Conservation (phyloP, 2,797 vertebrate species). For the Dendrocincla tyrannina region DNA sequence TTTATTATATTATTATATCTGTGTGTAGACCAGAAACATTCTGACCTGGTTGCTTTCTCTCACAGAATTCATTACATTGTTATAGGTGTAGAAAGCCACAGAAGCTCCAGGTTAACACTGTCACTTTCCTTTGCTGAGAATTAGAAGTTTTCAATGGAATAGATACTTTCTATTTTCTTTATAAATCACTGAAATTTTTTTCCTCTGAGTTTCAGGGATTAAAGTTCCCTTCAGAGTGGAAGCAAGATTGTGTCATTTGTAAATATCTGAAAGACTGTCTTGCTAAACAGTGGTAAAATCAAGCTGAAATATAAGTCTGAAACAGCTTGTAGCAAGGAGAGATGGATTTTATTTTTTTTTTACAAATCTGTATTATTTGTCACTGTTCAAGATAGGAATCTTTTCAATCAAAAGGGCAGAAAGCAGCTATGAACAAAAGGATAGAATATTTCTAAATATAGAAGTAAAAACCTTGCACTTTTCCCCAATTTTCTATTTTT, state of each 20-base stretch:
- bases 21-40: not conserved
- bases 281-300: not conserved
- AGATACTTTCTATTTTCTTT: not conserved
- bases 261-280: not conserved
- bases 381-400: not conserved
- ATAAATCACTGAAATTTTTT: not conserved
- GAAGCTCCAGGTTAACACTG: not conserved
- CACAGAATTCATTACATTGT: not conserved
- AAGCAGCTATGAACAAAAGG: not conserved
- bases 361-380: not conserved
- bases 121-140: not conserved
- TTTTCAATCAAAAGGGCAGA: not conserved
- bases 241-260: not conserved
- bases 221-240: not conserved
- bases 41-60: not conserved
- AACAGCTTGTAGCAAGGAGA: not conserved
- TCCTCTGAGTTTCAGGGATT: not conserved
- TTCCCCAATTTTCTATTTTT: not conserved
- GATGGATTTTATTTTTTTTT: not conserved
- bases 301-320: not conserved
- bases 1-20: accelerated
- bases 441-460: not conserved
- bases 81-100: not conserved
- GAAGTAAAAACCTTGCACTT: not conserved
- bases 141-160: not conserved